phyloP scores from a whole-genome alignment of 2,113 vertebrate species.

The Typhlomys cinereus region DNA sequence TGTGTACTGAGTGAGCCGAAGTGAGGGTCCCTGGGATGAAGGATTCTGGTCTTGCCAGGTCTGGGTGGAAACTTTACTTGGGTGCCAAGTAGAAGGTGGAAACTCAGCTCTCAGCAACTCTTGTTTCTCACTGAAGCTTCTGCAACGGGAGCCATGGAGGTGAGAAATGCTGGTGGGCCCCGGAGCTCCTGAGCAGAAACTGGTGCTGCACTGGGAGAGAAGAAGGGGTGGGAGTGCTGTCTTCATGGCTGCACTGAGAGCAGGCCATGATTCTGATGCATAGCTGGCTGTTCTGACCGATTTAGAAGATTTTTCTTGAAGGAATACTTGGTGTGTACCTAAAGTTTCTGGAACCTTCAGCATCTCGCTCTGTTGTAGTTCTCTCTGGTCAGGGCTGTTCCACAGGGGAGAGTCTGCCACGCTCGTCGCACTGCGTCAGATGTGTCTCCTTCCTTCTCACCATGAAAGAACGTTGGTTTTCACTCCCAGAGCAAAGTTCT shows the following conservation, averaged over 20 bases:
- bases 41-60: neutral
- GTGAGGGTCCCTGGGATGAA: neutral
- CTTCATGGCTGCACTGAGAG: neutral
- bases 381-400: neutral
- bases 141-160: neutral
- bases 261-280: neutral
- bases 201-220: neutral
- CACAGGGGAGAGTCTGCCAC: neutral
- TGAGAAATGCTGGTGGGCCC: neutral
- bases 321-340: neutral
- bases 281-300: neutral
- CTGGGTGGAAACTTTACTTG: neutral
- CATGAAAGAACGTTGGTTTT: neutral
- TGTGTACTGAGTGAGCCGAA: neutral
- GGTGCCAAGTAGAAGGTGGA: neutral
- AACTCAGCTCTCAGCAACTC: neutral
- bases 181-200: neutral
- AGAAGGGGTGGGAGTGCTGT: neutral
- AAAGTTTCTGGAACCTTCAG: constrained; percentile 3
- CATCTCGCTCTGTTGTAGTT: neutral
- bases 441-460: neutral
- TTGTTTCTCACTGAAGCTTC: neutral
- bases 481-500: neutral
- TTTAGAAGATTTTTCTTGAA: neutral
- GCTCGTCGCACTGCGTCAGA: neutral